Evolutionary conservation across 2,113 vertebrate genomes (phyloP).

Genomic region (Neoarius graeffei): DNA sequence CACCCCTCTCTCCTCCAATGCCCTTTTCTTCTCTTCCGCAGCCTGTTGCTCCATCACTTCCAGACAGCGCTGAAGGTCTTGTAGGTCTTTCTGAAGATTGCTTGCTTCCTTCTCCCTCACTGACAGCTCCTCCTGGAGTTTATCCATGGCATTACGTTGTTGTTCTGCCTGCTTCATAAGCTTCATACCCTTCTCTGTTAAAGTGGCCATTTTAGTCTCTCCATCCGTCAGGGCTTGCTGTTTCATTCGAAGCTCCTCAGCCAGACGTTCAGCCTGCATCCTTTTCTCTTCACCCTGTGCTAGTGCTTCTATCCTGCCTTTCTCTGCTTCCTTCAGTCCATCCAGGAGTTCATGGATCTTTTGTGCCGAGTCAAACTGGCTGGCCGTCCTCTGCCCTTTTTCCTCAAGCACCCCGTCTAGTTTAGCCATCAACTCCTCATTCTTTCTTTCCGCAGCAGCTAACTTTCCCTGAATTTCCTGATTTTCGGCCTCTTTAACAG

Average conservation of each 20-base stretch:
- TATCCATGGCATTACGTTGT: slow-evolving; percentile 63
- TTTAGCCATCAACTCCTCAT: slow-evolving; percentile 70
- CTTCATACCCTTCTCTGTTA: slow-evolving; percentile 70
- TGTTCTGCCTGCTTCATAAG: slow-evolving; percentile 66
- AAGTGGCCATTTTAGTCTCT: slow-evolving; percentile 65
- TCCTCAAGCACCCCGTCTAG: slow-evolving; percentile 65
- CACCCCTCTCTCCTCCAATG: slow-evolving; percentile 69
- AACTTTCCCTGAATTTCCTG: slow-evolving; percentile 69
- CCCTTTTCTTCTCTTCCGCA: slow-evolving; percentile 58
- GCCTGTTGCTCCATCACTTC: slow-evolving; percentile 69
- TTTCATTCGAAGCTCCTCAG: slow-evolving; percentile 74
- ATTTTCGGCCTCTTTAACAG: slow-evolving; percentile 58
- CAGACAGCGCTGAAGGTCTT: slow-evolving; percentile 69
- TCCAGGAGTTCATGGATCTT: slow-evolving; percentile 75
- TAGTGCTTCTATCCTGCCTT: slow-evolving; percentile 69
- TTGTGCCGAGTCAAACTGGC: slow-evolving; percentile 71
- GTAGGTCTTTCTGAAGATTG: slow-evolving; percentile 77
- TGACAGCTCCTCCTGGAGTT: slow-evolving; percentile 69
- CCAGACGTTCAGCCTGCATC: slow-evolving; percentile 71
- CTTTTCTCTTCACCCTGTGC: slow-evolving; percentile 67
- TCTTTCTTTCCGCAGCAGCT: slow-evolving; percentile 69
- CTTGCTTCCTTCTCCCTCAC: slow-evolving; percentile 73
- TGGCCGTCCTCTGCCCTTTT: slow-evolving; percentile 70
- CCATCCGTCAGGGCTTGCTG: slow-evolving; percentile 68
- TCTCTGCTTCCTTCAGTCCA: slow-evolving; percentile 78